Conservation (phyloP, 2,888 invertebrate genomes). For the Julus scandinavius region DNA sequence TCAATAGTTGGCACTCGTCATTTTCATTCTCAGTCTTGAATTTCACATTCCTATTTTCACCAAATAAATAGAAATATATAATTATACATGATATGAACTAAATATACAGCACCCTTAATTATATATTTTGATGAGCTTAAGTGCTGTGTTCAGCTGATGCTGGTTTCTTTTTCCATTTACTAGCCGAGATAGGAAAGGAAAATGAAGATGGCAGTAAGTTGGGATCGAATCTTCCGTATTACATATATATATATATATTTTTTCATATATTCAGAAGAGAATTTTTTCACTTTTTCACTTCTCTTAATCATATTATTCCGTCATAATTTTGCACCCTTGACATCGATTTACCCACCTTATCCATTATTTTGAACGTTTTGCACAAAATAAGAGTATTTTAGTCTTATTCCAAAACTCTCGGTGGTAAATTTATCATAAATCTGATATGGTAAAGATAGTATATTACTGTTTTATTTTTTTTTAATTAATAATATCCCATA, state of each 20-base stretch:
- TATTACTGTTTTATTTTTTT: too few species aligned
- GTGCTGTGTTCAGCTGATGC: constrained; percentile 52
- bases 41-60: neutral
- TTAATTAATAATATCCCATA: too few species aligned
- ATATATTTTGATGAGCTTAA: constrained; percentile 7
- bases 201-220: constrained; percentile 57
- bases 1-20: neutral
- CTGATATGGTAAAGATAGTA: too few species aligned
- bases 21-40: neutral
- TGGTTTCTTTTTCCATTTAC: constrained; percentile 50
- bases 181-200: constrained; percentile 57
- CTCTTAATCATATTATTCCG: constrained; percentile 35
- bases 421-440: too few species aligned
- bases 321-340: neutral
- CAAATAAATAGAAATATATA: neutral
- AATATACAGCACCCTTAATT: constrained; percentile 16
- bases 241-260: neutral
- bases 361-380: constrained; percentile 16
- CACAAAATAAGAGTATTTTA: neutral
- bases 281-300: constrained; percentile 44
- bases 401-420: neutral
- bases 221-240: constrained; percentile 45
- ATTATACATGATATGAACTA: neutral
- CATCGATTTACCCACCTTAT: constrained; percentile 3
- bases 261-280: neutral